Evolutionary conservation across 1,140 invertebrate genomes (phyloP), one percentile per base, ranked within the genome.

Genomic region (Drosophila willistoni): DNA sequence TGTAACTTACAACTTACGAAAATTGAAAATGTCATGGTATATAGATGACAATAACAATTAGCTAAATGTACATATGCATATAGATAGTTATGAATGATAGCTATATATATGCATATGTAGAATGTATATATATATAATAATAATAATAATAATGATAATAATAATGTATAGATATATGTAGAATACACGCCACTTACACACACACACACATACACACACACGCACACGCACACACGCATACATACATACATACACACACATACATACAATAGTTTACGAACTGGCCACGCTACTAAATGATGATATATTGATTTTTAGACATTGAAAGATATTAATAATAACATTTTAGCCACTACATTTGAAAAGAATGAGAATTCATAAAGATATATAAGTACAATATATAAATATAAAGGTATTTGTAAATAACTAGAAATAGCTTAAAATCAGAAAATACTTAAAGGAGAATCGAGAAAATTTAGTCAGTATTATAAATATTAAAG

Each of bases 1-100:
- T 56, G 56, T 79, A 80, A 80, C 84, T 87, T 87, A 87, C 79
- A 89, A 87, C 72, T 87, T 87, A 86, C 82, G 69, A 87, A 44
- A 86, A 86, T 86, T 25, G 72, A 89, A 83, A 77, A 73, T 70
- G 66, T 73, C 77, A 47, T 77, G 61, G 61, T 66, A 59, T 77
- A 64, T 64, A 59, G 68, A 68, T 77, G 67, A 64, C 51, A 63
- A 73, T 77, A 76, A 78, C 60, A 79, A 69, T 76, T 79, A 80
- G 59, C 83, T 86, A 86, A 67, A 62, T 70, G 68, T 78, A 70
- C 77, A 73, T 51, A 51, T 22, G 19, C 10, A 51, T 22, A 22
- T 22, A 22, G 3, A 51, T 22, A 51, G 17, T 12, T 62, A 39
- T 83, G 72, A 73, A 41, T 68, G 55, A 60, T 60, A 39, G 33